Evolutionary conservation across 2,113 vertebrate species (phyloP).

Genomic region (Coracopsis vasa): DNA sequence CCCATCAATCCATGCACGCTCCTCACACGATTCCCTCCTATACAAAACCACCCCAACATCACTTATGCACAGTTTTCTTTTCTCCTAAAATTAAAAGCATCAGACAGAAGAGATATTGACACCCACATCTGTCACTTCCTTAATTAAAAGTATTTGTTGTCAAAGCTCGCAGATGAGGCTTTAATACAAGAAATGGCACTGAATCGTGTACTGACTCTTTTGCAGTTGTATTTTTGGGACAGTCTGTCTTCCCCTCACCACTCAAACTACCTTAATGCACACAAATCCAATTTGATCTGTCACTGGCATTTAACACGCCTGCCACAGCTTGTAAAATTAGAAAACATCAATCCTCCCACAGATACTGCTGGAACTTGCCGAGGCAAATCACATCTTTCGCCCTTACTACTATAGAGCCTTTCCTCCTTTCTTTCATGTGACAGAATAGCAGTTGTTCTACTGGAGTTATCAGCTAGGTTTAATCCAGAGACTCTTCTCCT

Average conservation of each 20-base stretch:
- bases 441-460: neutral
- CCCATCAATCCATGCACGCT: neutral
- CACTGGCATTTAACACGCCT: neutral
- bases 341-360: neutral
- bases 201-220: neutral
- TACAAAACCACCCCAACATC: neutral
- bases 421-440: neutral
- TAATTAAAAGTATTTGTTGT: slow-evolving; percentile 3
- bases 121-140: neutral
- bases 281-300: neutral
- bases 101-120: neutral
- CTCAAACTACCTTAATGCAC: neutral
- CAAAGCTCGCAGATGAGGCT: neutral
- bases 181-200: neutral
- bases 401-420: neutral
- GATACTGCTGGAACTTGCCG: neutral
- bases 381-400: neutral
- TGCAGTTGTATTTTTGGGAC: neutral
- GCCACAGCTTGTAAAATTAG: neutral
- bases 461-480: neutral
- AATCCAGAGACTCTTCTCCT: neutral
- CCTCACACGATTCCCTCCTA: neutral
- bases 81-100: neutral
- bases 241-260: neutral
- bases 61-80: neutral